Percentiles rank a stretch among this genome's conserved stretches.
These are phyloP conservation scores for Xenopus borealis DNA, from an alignment of 2,113 vertebrate species.

Conservation along the genomic window DNA sequence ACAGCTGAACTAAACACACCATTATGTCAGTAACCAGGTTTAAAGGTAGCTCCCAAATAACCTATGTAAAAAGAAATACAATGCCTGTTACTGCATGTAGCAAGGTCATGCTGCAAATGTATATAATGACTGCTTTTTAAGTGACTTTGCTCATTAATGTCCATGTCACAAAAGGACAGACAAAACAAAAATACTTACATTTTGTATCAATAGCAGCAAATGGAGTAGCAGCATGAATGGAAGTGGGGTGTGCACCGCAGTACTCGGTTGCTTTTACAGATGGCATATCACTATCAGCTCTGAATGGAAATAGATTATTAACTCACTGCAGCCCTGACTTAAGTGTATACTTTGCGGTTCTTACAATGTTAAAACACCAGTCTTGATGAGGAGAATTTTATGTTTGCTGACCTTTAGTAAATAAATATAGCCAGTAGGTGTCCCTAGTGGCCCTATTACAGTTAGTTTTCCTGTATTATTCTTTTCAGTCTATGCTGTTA, in stretches of 20 bases:
- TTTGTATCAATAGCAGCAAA: neutral
- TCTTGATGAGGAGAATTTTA: neutral
- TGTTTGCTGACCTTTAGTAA: neutral
- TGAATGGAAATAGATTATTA: neutral
- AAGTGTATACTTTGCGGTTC: neutral
- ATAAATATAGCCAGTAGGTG: slow-evolving; percentile 27
- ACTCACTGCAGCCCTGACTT: neutral
- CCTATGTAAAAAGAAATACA: too few relatives aligned
- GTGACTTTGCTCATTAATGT: too few relatives aligned
- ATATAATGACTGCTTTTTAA: too few relatives aligned
- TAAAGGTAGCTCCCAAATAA: too few relatives aligned
- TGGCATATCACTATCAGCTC: neutral
- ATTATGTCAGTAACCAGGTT: too few relatives aligned
- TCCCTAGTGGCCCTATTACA: slow-evolving; percentile 29
- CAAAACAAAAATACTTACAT: neutral
- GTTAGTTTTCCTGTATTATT: neutral
- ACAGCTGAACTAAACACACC: too few relatives aligned
- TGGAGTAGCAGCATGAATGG: neutral
- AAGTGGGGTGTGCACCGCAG: neutral
- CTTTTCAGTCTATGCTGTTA: neutral
- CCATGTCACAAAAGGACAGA: neutral
- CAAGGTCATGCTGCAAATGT: too few relatives aligned
- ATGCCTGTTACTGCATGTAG: too few relatives aligned
- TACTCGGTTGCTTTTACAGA: neutral
- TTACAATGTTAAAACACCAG: neutral